Percentiles rank a stretch among this genome's conserved stretches.
These are phyloP conservation scores for Drosophila nigrodunni DNA, from an alignment of 1,140 invertebrate species.

Conservation along the genomic window DNA sequence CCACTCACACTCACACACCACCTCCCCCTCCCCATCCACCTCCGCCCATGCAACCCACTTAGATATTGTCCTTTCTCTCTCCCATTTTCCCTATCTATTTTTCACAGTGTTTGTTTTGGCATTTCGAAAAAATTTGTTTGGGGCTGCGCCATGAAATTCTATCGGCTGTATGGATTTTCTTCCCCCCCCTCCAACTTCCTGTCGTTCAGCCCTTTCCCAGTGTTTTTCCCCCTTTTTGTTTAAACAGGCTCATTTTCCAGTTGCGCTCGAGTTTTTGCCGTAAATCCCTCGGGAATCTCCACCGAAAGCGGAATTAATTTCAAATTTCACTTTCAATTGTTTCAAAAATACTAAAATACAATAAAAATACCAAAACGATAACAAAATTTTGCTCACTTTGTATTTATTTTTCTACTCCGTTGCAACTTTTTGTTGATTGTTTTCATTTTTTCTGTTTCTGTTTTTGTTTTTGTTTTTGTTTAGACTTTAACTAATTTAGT, in stretches of 20 bases:
- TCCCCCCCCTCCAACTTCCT: slow-evolving; percentile 21
- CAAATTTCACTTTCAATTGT: slow-evolving; percentile 72
- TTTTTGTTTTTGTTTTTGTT: slow-evolving; percentile 2
- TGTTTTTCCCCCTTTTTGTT: slow-evolving; percentile 35
- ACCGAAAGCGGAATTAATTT: slow-evolving; percentile 63
- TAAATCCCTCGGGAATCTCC: slow-evolving; percentile 18
- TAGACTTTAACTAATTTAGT: slow-evolving; percentile 35
- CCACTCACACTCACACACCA: background rate
- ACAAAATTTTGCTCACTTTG: slow-evolving; percentile 35
- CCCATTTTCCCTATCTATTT: slow-evolving; percentile 14
- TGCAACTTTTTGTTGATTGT: slow-evolving; percentile 25
- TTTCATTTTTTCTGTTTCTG: background rate
- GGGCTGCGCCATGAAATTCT: slow-evolving; percentile 68
- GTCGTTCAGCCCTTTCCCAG: background rate
- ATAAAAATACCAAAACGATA: background rate
- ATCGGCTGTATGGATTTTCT: slow-evolving; percentile 66
- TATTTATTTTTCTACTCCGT: slow-evolving; percentile 38
- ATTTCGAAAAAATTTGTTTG: slow-evolving; percentile 51
- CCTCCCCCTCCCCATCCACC: background rate
- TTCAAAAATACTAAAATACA: background rate
- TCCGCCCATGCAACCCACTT: background rate
- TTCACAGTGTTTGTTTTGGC: slow-evolving; percentile 43
- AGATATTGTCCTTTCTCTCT: background rate
- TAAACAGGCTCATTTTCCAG: slow-evolving; percentile 62
- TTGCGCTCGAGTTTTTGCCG: background rate